Base-by-base conservation (phyloP, 2,113 vertebrate genomes). In the Otolemur garnettii region DNA sequence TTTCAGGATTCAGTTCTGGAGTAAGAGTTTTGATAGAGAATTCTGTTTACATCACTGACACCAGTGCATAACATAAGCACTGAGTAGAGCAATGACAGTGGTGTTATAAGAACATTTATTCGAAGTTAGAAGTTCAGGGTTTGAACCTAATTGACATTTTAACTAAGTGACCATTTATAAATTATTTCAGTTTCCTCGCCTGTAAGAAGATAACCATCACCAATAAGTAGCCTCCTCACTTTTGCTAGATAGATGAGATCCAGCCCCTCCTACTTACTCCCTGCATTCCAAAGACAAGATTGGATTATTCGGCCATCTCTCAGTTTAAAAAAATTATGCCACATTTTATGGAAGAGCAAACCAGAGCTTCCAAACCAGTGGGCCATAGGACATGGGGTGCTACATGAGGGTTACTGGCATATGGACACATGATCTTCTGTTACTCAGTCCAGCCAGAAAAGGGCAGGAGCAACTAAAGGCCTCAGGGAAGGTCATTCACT, bases 281-380 rank as follows among this genome's bases (percentile, higher is more conserved):
- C 53, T 85, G 21, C 53, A 78, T 59, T 62, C n/a, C 13, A 12
- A 90, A 38, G 45, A 66, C 66, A 87, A 30, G 38, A 69, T 59
- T 90, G 53, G 33, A 55, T 84, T 59, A 74, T 2, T 72, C 55
- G 68, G 80, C 5, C 38, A 78, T 38, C 38, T 79, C 60, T 62
- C 60, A 45, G 38, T 33, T 33, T 33, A 33, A 81, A 62, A 82
- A 50, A 30, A 50, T 38, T 26, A 50, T 81, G 60, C 30, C 11
- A 60, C 17, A 55, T 62, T 96, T 92, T 90, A 81, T 87, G 30
- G 12, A 55, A 83, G 87, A 68, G 24, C 77, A 91, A 68, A 79
- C 5, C 17, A 85, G 6, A 72, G 6, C 59, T 66, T 79, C 69
- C 42, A 55, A 69, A 69, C 9, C 22, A 93, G 17, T 90, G 59